Evolutionary conservation across 2,888 invertebrate genomes (phyloP).

Genomic region (Amblyjoppa proteus): DNA sequence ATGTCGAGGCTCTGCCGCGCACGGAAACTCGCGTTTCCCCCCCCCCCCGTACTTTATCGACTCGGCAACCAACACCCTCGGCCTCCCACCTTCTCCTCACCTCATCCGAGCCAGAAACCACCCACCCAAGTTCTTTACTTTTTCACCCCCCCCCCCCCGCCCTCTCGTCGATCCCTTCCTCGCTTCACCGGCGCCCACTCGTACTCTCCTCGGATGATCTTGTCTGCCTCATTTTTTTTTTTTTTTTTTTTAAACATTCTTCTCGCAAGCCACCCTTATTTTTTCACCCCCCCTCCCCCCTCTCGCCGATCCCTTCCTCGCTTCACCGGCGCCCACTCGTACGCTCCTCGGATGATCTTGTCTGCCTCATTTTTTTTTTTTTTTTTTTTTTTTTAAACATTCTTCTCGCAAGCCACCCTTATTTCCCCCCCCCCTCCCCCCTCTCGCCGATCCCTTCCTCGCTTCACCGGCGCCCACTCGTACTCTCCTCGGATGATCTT

Average conservation of each 20-base stretch:
- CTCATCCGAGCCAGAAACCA: conserved; percentile 33
- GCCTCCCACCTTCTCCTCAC: conserved; percentile 58
- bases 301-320: conserved; percentile 64
- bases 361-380: conserved; percentile 31
- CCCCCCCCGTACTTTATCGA: conserved; percentile 81
- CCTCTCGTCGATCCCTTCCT: conserved; percentile 66
- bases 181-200: conserved; percentile 43
- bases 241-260: conserved; percentile 37
- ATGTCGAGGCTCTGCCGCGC: conserved; percentile 82
- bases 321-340: conserved; percentile 43
- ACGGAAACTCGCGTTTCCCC: conserved; percentile 74
- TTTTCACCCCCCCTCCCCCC: conserved; percentile 41
- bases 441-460: conserved; percentile 67
- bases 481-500: background rate
- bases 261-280: conserved; percentile 10
- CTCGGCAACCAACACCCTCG: conserved; percentile 81
- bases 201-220: conserved; percentile 4
- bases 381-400: no score
- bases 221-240: conserved; percentile 31
- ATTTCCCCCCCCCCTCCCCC: background rate
- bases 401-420: conserved; percentile 9
- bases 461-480: conserved; percentile 44
- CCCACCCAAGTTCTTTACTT: conserved; percentile 10
- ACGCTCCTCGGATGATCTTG: background rate
- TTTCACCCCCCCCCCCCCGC: background rate